Conservation (phyloP, 2,113 vertebrate species). For the Podarcis muralis region DNA sequence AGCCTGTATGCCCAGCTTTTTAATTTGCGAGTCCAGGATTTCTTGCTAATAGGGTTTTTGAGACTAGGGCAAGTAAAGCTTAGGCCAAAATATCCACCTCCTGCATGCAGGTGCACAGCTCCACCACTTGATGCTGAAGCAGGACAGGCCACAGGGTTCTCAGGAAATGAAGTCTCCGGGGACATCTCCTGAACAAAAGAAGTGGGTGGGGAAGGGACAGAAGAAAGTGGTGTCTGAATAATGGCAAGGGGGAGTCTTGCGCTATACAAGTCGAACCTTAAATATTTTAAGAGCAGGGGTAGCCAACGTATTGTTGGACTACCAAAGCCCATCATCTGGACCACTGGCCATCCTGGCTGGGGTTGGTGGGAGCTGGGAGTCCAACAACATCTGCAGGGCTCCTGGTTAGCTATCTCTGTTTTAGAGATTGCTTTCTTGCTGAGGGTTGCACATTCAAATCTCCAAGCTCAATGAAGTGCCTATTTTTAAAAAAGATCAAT, state of each 20-base stretch:
- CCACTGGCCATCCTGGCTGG: too few species aligned
- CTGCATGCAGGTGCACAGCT: slow-evolving; percentile 88
- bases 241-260: too few species aligned
- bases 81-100: slow-evolving; percentile 99
- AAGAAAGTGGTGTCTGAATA: not conserved
- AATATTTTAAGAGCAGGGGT: not conserved
- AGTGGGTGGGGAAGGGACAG: not conserved
- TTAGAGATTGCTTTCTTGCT: not conserved
- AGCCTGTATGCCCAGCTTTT: slow-evolving; percentile 96
- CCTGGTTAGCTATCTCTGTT: too few species aligned
- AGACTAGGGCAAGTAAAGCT: slow-evolving; percentile 98
- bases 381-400: too few species aligned
- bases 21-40: slow-evolving; percentile 95
- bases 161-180: slow-evolving; percentile 82
- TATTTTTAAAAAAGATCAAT: not conserved
- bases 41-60: slow-evolving; percentile 97
- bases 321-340: too few species aligned
- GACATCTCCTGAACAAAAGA: slow-evolving; percentile 81
- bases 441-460: not conserved
- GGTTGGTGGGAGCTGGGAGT: too few species aligned
- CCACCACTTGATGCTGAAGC: slow-evolving; percentile 74
- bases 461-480: not conserved
- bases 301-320: too few species aligned
- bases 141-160: slow-evolving; percentile 79
- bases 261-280: too few species aligned